These are phyloP conservation scores for Alcedo atthis DNA, from an alignment of 2,797 vertebrate genomes.

Conservation along the genomic window DNA sequence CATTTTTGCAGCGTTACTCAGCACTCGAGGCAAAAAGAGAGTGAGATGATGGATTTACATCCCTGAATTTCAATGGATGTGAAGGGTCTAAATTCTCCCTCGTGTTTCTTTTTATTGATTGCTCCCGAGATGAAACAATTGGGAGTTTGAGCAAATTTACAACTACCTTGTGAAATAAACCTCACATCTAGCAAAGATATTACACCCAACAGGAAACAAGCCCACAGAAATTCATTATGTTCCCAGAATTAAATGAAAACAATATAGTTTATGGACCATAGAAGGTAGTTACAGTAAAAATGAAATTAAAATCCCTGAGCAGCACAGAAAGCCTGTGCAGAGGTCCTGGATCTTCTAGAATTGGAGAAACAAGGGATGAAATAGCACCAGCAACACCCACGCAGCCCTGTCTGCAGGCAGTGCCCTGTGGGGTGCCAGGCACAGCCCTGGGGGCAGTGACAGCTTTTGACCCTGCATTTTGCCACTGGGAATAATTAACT, in stretches of 20 bases:
- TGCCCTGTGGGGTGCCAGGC: background rate
- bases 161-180: constrained; percentile 67
- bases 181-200: constrained; percentile 67
- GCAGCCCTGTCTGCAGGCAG: background rate
- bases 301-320: background rate
- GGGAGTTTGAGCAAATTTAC: constrained; percentile 52
- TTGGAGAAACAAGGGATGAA: background rate
- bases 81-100: constrained; percentile 59
- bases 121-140: constrained; percentile 66
- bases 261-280: constrained; percentile 65
- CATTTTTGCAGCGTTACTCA: constrained; percentile 43
- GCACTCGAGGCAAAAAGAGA: background rate
- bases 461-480: background rate
- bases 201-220: constrained; percentile 63
- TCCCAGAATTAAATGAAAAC: constrained; percentile 72
- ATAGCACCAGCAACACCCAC: background rate
- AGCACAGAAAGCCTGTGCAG: background rate
- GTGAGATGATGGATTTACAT: constrained; percentile 40
- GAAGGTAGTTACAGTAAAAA: constrained; percentile 58
- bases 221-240: constrained; percentile 69
- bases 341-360: background rate
- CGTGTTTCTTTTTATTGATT: constrained; percentile 68
- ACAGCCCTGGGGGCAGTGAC: rapidly evolving
- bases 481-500: constrained; percentile 33
- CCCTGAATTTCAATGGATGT: constrained; percentile 60